Conservation (phyloP, 2,113 vertebrate species). For the Prionailurus bengalensis region DNA sequence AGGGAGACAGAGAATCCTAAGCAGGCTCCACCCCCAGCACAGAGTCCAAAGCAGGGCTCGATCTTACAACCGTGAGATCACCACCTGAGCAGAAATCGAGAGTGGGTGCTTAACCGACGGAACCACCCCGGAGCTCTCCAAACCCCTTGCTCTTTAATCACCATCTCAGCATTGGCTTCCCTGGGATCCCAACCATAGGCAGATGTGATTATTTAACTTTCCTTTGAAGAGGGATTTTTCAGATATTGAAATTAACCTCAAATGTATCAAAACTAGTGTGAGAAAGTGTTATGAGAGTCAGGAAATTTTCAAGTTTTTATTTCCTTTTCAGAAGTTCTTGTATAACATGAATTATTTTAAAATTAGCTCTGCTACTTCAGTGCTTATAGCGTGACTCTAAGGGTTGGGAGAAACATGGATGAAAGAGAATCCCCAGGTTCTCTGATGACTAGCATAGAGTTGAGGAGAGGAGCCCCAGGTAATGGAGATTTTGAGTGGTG, state of each 20-base stretch:
- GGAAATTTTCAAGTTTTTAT: background rate
- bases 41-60: too few relatives aligned
- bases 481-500: background rate
- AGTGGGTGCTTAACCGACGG: too few relatives aligned
- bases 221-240: background rate
- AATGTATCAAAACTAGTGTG: background rate
- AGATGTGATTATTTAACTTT: background rate
- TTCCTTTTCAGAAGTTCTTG: background rate
- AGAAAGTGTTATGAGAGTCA: background rate
- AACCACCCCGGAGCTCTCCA: too few relatives aligned
- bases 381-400: background rate
- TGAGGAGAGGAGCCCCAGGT: background rate
- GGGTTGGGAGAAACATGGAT: background rate
- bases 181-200: background rate
- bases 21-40: too few relatives aligned
- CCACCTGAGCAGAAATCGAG: too few relatives aligned
- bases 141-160: background rate
- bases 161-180: background rate
- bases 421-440: background rate
- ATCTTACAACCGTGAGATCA: too few relatives aligned
- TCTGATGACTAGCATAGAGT: background rate
- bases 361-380: background rate
- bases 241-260: slow-evolving; percentile 2
- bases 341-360: background rate
- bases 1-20: too few relatives aligned